phyloP scores from a whole-genome alignment of 1,140 invertebrate species.

The Caenorhabditis inopinata region DNA sequence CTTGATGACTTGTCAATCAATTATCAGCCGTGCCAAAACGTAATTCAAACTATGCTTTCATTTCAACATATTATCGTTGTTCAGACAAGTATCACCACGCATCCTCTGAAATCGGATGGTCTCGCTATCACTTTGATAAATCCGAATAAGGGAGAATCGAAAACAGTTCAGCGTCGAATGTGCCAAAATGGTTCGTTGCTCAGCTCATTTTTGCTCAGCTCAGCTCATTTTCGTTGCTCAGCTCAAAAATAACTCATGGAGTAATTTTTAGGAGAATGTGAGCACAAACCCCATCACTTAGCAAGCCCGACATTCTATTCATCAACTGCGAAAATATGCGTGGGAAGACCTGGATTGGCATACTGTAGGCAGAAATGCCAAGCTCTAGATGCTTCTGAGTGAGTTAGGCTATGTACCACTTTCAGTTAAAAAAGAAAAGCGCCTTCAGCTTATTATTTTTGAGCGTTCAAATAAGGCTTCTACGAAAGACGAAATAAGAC shows the following conservation, averaged over 20 bases:
- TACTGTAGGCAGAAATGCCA: constrained; percentile 34
- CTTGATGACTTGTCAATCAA: constrained; percentile 24
- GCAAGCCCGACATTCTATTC: background rate
- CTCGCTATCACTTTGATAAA: background rate
- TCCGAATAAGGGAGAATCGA: background rate
- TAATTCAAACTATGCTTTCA: background rate
- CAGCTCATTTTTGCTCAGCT: too few relatives aligned
- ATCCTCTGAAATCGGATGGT: background rate
- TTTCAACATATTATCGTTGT: background rate
- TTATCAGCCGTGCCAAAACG: constrained; percentile 24
- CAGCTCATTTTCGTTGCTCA: too few relatives aligned
- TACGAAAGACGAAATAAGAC: too few relatives aligned
- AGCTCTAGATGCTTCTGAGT: constrained; percentile 23
- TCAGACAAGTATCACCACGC: background rate
- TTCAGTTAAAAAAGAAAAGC: too few relatives aligned
- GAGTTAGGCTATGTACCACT: background rate
- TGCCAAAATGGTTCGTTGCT: constrained; percentile 13
- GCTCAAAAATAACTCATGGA: too few relatives aligned
- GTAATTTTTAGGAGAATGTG: constrained; percentile 4
- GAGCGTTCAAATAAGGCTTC: background rate
- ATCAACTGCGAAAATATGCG: constrained; percentile 11
- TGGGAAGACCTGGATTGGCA: constrained; percentile 22
- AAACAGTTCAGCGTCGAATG: background rate
- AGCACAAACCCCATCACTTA: constrained; percentile 8
- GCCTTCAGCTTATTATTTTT: background rate